phyloP scores from a whole-genome alignment of 1,140 invertebrate genomes.

The Nixonia krombeini region DNA sequence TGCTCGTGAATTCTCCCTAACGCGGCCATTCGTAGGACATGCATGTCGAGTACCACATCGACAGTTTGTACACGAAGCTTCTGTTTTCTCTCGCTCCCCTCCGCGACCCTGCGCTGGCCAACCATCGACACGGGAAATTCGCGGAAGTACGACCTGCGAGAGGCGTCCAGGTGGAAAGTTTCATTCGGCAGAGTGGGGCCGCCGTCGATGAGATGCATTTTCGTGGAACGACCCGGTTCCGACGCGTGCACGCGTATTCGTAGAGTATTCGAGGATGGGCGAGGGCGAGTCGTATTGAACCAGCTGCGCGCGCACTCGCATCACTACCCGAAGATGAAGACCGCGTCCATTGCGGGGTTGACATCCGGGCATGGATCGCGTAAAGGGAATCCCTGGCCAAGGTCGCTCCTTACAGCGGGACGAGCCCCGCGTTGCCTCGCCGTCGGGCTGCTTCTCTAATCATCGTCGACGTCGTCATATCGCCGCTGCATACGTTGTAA shows the following conservation, averaged over 20 bases:
- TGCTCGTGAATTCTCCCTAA: conserved; percentile 36
- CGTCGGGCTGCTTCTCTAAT: no score
- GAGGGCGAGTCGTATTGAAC: conserved; percentile 62
- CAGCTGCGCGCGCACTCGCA: conserved; percentile 64
- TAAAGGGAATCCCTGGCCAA: conserved; percentile 34
- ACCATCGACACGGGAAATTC: conserved; percentile 26
- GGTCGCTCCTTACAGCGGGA: conserved; percentile 37
- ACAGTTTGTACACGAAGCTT: conserved; percentile 24
- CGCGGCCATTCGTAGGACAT: conserved; percentile 45
- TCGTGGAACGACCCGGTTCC: conserved; percentile 16
- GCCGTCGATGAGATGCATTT: conserved; percentile 60
- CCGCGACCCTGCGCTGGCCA: no score
- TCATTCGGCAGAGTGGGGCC: conserved; percentile 23
- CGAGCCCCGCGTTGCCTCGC: no score
- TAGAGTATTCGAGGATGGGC: conserved; percentile 35
- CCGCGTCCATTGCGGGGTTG: conserved; percentile 44
- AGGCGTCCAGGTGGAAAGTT: conserved; percentile 59
- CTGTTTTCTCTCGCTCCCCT: conserved; percentile 5
- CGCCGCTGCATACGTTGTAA: no score
- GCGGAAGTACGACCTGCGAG: conserved; percentile 45
- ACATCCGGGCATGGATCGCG: conserved; percentile 40
- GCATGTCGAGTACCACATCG: conserved; percentile 29
- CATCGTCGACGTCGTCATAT: conserved; percentile 18
- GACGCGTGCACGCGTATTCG: conserved; percentile 41
- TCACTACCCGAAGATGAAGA: conserved; percentile 50